These are phyloP conservation scores for Ctenodactylus gundi DNA, from an alignment of 2,113 vertebrate genomes.

Conservation along the genomic window DNA sequence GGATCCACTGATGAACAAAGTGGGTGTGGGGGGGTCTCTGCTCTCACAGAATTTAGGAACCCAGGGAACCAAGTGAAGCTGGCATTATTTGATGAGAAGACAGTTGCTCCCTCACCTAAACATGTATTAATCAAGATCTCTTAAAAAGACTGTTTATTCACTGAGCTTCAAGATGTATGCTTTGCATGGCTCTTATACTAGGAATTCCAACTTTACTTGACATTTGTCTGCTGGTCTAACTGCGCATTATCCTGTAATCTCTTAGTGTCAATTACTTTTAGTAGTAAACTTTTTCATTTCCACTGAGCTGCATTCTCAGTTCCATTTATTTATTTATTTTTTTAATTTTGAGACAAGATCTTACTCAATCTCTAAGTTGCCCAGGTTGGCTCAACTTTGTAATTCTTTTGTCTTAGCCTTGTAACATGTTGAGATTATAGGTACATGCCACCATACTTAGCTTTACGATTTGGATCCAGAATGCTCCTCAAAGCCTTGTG, in stretches of 20 bases:
- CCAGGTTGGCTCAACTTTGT: no score
- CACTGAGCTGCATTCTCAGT: no score
- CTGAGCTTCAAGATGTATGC: background rate
- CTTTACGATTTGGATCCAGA: no score
- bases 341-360: no score
- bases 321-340: no score
- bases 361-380: no score
- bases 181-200: background rate
- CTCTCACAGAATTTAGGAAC: background rate
- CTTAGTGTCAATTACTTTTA: no score
- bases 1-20: background rate
- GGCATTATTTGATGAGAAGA: slow-evolving; percentile 12
- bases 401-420: no score
- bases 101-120: background rate
- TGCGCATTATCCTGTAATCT: background rate
- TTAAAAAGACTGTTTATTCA: background rate
- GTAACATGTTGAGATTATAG: no score
- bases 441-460: no score
- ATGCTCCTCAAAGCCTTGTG: no score
- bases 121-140: background rate
- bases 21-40: background rate
- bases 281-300: no score
- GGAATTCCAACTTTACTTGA: background rate
- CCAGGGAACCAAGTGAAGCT: background rate
- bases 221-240: background rate